Percentiles rank a stretch among this genome's conserved stretches.
Conservation (phyloP, 2,888 invertebrate species). For the Augiades crinisus region DNA sequence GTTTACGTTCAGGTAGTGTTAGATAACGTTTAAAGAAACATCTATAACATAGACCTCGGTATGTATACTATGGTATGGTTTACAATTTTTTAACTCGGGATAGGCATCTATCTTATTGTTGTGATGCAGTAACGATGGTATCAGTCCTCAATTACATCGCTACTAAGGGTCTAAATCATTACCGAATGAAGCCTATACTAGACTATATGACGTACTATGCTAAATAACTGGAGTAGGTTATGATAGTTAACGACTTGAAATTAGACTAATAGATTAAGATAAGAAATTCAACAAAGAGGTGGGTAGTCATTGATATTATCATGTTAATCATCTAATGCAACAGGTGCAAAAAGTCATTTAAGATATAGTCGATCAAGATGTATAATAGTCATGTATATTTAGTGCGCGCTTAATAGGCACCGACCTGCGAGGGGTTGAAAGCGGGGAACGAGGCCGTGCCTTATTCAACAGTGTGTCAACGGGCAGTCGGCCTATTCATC, state of each 20-base stretch:
- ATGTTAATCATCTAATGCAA: background rate
- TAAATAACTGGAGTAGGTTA: background rate
- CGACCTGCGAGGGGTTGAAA: slow-evolving; percentile 46
- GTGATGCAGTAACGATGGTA: background rate
- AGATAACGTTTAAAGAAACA: slow-evolving; percentile 36
- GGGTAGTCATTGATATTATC: background rate
- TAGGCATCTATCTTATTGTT: background rate
- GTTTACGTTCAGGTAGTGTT: slow-evolving; percentile 38
- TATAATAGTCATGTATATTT: slow-evolving; percentile 35
- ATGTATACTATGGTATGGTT: slow-evolving; percentile 66
- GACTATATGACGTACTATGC: background rate
- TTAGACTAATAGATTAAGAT: background rate
- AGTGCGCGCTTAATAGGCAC: slow-evolving; percentile 48
- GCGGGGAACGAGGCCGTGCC: slow-evolving; percentile 63
- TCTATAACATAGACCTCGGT: slow-evolving; percentile 32
- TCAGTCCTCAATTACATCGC: background rate
- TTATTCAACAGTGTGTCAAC: slow-evolving; percentile 68
- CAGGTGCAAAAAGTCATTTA: slow-evolving; percentile 28
- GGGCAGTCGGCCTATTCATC: slow-evolving; percentile 62
- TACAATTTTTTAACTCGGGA: slow-evolving; percentile 21
- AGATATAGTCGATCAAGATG: slow-evolving; percentile 30
- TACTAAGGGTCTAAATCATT: slow-evolving; percentile 4
- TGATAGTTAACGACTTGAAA: background rate
- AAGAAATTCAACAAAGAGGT: background rate
- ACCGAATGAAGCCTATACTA: slow-evolving; percentile 4